These are phyloP conservation scores for Hemichromis elongatus DNA, from an alignment of 2,113 vertebrate species.

Conservation along the genomic window DNA sequence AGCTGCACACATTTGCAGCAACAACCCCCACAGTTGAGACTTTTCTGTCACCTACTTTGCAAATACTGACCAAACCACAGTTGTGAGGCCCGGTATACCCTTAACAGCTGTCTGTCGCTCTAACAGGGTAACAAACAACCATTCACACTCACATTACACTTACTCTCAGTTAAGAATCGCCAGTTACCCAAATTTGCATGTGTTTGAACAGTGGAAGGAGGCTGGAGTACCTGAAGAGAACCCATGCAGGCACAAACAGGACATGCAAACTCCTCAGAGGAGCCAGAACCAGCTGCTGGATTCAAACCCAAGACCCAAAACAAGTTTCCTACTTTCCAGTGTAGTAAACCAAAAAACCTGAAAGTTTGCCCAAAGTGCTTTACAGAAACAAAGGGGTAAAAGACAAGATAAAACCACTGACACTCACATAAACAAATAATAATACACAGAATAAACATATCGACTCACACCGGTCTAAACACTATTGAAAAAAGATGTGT, in stretches of 20 bases:
- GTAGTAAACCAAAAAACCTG: no score
- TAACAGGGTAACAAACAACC: background rate
- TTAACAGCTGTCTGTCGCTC: background rate
- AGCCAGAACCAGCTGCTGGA: background rate
- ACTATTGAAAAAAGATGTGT: no score
- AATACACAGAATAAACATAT: no score
- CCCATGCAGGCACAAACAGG: background rate
- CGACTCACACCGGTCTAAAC: no score
- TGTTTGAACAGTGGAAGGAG: background rate
- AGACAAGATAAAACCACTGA: no score
- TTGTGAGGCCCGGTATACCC: background rate
- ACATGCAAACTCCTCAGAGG: background rate
- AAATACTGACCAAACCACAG: background rate
- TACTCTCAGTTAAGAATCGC: background rate
- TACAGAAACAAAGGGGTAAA: no score
- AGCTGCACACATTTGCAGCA: background rate
- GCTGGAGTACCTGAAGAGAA: background rate
- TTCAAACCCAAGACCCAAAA: background rate
- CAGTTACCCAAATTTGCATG: background rate
- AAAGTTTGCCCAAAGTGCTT: no score
- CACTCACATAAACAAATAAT: no score
- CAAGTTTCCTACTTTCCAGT: accelerated
- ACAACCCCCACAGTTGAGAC: background rate
- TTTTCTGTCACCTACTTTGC: background rate
- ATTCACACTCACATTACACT: background rate